Evolutionary conservation across 2,888 invertebrate genomes (phyloP), one percentile per base, ranked within the genome.

Genomic region (Orthosia gothica): DNA sequence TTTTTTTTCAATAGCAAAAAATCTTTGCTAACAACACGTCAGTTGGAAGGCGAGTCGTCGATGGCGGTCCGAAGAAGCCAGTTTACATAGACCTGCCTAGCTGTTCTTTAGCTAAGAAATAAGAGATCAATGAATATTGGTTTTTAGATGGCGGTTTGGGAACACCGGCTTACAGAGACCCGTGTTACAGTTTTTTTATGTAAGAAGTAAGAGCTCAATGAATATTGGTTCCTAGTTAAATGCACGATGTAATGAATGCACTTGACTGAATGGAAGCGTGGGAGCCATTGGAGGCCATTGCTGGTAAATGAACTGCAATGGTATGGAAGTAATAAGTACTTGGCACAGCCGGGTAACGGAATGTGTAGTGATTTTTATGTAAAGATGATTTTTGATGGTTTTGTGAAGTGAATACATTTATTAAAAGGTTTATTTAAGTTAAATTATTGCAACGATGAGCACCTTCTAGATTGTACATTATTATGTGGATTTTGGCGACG

Each of bases 221-320:
- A 79, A 70, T 45, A 67, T 64, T 88, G 84, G 89, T 64, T 32
- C 0, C 7, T 55, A n/a, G 72, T 80, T 83, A 76, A 85, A 84
- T 83, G 74, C 86, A 86, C 70, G 61, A 62, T 66, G 79, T 85
- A 86, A 87, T 89, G 87, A 89, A 87, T 91, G 91, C 91, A 91
- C 84, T 89, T 85, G 84, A 84, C 74, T 90, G 89, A 88, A 91
- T 89, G 79, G 88, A 73, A 74, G 85, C 86, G 88, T 89, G 90
- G 87, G 90, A 89, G 81, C 84, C 40, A 40, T 40, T 40, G 40
- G 40, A 9, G 40, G 40, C 40, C 61, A 76, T 89, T 90, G 70
- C 75, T 77, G 85, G 77, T 84, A 84, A 91, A 88, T 90, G 88
- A 90, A 86, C 87, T 80, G 88, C 74, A 84, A 84, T 89, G 84